phyloP scores from a whole-genome alignment of 2,888 invertebrate species.

The Campaea margaritaria region DNA sequence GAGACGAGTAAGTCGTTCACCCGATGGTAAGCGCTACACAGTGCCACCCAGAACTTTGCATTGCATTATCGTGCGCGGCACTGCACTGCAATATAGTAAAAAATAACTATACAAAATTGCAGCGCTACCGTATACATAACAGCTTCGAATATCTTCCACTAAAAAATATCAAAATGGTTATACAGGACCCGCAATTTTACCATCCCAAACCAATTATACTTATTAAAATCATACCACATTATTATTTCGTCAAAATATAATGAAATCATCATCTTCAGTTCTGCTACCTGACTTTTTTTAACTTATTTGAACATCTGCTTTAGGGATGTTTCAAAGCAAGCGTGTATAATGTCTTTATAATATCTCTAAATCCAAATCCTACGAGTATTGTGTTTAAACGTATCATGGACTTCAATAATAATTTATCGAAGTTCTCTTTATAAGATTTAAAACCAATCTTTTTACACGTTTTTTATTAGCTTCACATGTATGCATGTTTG shows the following conservation, averaged over 20 bases:
- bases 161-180: background rate
- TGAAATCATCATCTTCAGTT: constrained; percentile 48
- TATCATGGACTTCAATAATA: constrained; percentile 21
- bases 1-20: too few relatives aligned
- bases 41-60: too few relatives aligned
- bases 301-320: constrained; percentile 58
- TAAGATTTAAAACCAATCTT: too few relatives aligned
- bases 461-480: too few relatives aligned
- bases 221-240: constrained; percentile 38
- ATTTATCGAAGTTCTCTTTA: too few relatives aligned
- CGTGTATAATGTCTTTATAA: constrained; percentile 46
- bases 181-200: constrained; percentile 7
- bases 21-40: too few relatives aligned
- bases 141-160: background rate
- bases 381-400: too few relatives aligned
- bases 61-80: too few relatives aligned
- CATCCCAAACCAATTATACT: constrained; percentile 26
- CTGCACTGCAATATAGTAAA: too few relatives aligned
- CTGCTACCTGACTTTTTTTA: constrained; percentile 53
- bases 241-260: constrained; percentile 51
- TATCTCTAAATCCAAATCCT: constrained; percentile 24
- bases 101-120: too few relatives aligned
- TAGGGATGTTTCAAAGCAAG: constrained; percentile 23
- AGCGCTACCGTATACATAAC: too few relatives aligned
- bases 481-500: too few relatives aligned